Conservation (phyloP, 2,888 invertebrate genomes). For the Phanerotoma sp. region DNA sequence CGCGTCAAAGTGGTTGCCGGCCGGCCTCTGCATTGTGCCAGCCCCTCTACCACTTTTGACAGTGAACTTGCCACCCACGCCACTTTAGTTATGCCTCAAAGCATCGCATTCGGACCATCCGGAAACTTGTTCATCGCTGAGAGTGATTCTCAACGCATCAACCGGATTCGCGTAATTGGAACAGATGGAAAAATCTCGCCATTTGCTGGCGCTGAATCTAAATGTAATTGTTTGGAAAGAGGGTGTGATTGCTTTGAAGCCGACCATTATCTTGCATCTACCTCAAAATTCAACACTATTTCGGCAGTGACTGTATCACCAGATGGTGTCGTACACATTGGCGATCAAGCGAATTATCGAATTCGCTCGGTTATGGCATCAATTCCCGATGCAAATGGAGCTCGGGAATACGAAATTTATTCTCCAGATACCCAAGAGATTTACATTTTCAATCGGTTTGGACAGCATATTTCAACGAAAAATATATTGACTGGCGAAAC, state of each 20-base stretch:
- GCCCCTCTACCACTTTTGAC: slow-evolving; percentile 76
- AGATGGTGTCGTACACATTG: slow-evolving; percentile 91
- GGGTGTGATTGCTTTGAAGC: slow-evolving; percentile 93
- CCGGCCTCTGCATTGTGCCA: slow-evolving; percentile 88
- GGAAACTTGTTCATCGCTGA: slow-evolving; percentile 94
- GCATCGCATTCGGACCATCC: slow-evolving; percentile 89
- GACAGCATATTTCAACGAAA: slow-evolving; percentile 91
- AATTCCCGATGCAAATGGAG: slow-evolving; percentile 81
- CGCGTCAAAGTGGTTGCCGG: slow-evolving; percentile 92
- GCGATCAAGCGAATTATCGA: slow-evolving; percentile 90
- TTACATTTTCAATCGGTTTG: slow-evolving; percentile 90
- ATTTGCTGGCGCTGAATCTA: slow-evolving; percentile 93
- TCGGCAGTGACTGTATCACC: slow-evolving; percentile 91
- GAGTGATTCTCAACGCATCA: slow-evolving; percentile 92
- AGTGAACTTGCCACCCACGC: slow-evolving; percentile 89
- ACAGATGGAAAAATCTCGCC: slow-evolving; percentile 91
- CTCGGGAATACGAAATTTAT: slow-evolving; percentile 89
- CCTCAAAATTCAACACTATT: slow-evolving; percentile 92
- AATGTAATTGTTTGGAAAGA: slow-evolving; percentile 88
- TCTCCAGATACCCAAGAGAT: slow-evolving; percentile 95
- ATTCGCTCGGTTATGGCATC: slow-evolving; percentile 87
- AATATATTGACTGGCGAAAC: slow-evolving; percentile 95
- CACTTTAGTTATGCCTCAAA: slow-evolving; percentile 89
- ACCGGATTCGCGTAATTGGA: slow-evolving; percentile 85
- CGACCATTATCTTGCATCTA: slow-evolving; percentile 87